Conservation (phyloP, 1,140 invertebrate genomes). For the Drosophila pectinifera region DNA sequence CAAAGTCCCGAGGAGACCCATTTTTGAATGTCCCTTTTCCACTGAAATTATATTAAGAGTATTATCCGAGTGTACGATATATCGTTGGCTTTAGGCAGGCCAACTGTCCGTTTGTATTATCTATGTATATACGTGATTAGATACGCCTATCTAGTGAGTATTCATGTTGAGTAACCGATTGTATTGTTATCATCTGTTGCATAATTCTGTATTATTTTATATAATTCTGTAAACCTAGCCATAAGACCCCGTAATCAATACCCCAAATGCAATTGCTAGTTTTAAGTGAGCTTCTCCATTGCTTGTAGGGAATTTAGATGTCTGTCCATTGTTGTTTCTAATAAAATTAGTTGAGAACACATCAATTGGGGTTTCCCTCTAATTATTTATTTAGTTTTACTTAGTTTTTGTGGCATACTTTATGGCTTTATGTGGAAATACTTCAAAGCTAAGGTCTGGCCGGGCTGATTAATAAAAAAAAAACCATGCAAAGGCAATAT, state of each 20-base stretch:
- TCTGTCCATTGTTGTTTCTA: slow-evolving; percentile 45
- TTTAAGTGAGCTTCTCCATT: slow-evolving; percentile 29
- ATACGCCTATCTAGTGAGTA: slow-evolving; percentile 37
- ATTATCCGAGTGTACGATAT: slow-evolving; percentile 61
- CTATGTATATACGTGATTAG: slow-evolving; percentile 44
- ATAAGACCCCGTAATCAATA: slow-evolving; percentile 33
- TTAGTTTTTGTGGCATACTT: slow-evolving; percentile 12
- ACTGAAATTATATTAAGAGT: slow-evolving; percentile 58
- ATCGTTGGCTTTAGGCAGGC: slow-evolving; percentile 17
- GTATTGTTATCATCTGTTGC: slow-evolving; percentile 60
- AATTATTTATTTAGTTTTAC: not conserved
- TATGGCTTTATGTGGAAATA: not conserved
- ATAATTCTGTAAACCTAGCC: slow-evolving; percentile 44
- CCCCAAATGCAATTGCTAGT: slow-evolving; percentile 22
- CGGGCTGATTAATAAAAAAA: not conserved
- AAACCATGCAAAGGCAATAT: not conserved
- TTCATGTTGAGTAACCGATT: slow-evolving; percentile 32
- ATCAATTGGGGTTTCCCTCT: not conserved
- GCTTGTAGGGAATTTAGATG: slow-evolving; percentile 36
- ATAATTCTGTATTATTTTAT: slow-evolving; percentile 60
- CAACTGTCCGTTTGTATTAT: slow-evolving; percentile 49
- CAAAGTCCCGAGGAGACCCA: slow-evolving; percentile 45
- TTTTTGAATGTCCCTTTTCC: slow-evolving; percentile 36
- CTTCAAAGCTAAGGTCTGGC: not conserved
- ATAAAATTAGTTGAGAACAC: slow-evolving; percentile 42